phyloP scores from a whole-genome alignment of 2,113 vertebrate species.

The Pituophis catenifer region DNA sequence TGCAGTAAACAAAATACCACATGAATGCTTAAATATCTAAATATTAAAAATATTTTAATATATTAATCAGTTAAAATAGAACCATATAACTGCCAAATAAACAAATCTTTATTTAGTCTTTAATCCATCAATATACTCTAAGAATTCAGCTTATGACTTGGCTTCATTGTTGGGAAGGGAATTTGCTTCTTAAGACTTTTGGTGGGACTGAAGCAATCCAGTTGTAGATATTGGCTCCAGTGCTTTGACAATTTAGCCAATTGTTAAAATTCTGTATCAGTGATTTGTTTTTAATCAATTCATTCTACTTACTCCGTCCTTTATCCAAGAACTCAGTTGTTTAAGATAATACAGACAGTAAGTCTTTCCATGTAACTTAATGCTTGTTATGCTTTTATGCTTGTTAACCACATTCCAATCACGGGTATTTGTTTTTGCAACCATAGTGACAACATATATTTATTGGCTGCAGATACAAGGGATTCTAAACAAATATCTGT shows the following conservation, averaged over 20 bases:
- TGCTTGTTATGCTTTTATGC: conserved; percentile 21
- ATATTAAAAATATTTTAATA: neutral
- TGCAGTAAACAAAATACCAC: neutral
- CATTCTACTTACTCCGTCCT: conserved; percentile 13
- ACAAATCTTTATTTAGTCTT: neutral
- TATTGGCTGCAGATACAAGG: conserved; percentile 44
- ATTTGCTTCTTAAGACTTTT: conserved; percentile 14
- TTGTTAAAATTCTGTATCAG: conserved; percentile 17
- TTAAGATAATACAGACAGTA: conserved; percentile 27
- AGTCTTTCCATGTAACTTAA: conserved; percentile 38
- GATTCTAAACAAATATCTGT: conserved; percentile 46
- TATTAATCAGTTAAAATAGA: neutral
- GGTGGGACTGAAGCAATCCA: conserved; percentile 27
- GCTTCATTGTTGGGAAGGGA: neutral
- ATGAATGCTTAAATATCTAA: neutral
- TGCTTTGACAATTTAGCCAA: conserved; percentile 11
- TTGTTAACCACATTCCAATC: conserved; percentile 38
- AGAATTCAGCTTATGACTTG: neutral
- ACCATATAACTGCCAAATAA: neutral
- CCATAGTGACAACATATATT: conserved; percentile 61
- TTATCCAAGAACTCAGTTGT: conserved; percentile 27
- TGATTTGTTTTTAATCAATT: conserved; percentile 37
- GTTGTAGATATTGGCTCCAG: conserved; percentile 13
- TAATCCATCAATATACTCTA: neutral
- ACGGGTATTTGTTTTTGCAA: conserved; percentile 56